phyloP scores from a whole-genome alignment of 2,888 invertebrate species.

The Acleris holmiana region DNA sequence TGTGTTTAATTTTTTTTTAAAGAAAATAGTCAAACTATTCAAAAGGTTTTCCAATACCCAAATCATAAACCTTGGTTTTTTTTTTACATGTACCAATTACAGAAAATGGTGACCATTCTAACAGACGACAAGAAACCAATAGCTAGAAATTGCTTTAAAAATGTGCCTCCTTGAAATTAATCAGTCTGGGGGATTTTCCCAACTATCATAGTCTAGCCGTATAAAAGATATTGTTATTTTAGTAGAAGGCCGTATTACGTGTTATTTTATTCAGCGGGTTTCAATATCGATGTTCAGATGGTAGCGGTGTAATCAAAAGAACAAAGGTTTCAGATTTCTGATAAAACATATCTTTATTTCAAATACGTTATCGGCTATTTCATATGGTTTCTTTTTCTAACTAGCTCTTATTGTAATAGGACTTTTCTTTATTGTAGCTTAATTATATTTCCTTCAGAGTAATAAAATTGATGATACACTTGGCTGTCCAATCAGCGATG shows the following conservation, averaged over 20 bases:
- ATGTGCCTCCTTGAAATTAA: too few species aligned
- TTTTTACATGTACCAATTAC: too few species aligned
- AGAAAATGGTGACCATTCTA: too few species aligned
- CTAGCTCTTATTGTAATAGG: conserved; percentile 6
- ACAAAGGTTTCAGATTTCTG: conserved; percentile 24
- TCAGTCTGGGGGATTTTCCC: conserved; percentile 11
- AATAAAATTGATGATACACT: too few species aligned
- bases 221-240: conserved; percentile 24
- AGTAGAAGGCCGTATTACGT: conserved; percentile 6
- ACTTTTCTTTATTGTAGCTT: background rate
- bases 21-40: too few species aligned
- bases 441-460: too few species aligned
- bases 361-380: conserved; percentile 11
- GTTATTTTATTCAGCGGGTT: conserved; percentile 26
- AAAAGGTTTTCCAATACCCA: too few species aligned
- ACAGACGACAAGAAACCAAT: too few species aligned
- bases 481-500: too few species aligned
- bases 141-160: too few species aligned
- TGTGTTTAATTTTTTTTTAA: too few species aligned
- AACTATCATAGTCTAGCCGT: background rate
- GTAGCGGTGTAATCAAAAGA: conserved; percentile 17
- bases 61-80: too few species aligned
- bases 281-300: conserved; percentile 16
- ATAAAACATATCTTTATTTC: conserved; percentile 21
- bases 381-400: conserved; percentile 5